These are phyloP conservation scores for Merops nubicus DNA, from an alignment of 2,113 vertebrate species.

Conservation along the genomic window DNA sequence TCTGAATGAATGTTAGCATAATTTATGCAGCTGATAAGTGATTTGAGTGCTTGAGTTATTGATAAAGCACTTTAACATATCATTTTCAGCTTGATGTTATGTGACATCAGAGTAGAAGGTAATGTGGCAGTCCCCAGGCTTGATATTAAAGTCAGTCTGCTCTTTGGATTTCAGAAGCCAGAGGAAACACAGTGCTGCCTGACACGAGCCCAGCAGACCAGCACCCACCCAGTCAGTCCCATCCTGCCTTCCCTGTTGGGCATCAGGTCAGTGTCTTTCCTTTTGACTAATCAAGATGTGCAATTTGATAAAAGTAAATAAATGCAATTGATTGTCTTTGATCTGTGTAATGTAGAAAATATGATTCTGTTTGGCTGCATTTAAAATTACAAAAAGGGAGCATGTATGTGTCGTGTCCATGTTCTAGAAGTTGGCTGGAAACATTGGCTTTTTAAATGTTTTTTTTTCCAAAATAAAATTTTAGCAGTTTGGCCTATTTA, in stretches of 20 bases:
- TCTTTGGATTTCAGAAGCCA: slow-evolving; percentile 82
- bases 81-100: slow-evolving; percentile 69
- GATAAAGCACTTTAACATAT: slow-evolving; percentile 86
- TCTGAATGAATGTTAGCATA: slow-evolving; percentile 74
- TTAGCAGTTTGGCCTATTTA: slow-evolving; percentile 35
- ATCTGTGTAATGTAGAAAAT: slow-evolving; percentile 27
- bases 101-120: slow-evolving; percentile 69
- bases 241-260: slow-evolving; percentile 88
- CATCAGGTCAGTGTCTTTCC: slow-evolving; percentile 87
- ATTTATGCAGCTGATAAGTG: slow-evolving; percentile 82
- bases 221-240: slow-evolving; percentile 86
- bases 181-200: slow-evolving; percentile 77
- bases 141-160: slow-evolving; percentile 68
- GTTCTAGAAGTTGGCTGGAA: not conserved
- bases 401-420: rapidly evolving
- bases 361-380: not conserved
- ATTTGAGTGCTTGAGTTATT: slow-evolving; percentile 80
- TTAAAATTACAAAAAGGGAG: not conserved
- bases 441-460: not conserved
- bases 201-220: slow-evolving; percentile 88
- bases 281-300: not conserved
- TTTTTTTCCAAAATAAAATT: slow-evolving; percentile 31
- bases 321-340: slow-evolving; percentile 23
- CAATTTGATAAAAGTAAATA: slow-evolving; percentile 47
- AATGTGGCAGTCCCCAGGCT: slow-evolving; percentile 64